Conservation (phyloP, 2,797 vertebrate species). For the Fistularia commersonii region DNA sequence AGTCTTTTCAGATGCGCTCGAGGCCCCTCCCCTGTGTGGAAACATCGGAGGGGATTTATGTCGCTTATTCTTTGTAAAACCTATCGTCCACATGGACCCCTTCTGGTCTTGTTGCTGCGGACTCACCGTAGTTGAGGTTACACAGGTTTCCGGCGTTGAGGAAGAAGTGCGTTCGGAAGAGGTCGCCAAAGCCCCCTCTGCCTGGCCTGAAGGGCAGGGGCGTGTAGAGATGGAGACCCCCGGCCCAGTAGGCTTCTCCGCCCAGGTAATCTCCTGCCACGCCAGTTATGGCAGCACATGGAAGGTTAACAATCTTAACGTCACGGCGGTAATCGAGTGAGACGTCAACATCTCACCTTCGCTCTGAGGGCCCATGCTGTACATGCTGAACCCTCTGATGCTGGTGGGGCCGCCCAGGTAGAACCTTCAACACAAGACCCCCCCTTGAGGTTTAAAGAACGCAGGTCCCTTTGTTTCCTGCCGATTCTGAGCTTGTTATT, state of each 20-base stretch:
- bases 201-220: slow-evolving; percentile 94
- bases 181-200: slow-evolving; percentile 89
- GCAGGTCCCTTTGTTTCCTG: neutral
- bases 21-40: slow-evolving; percentile 87
- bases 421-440: slow-evolving; percentile 75
- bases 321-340: neutral
- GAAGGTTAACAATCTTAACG: slow-evolving; percentile 14
- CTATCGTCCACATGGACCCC: neutral
- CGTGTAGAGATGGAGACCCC: slow-evolving; percentile 91
- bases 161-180: slow-evolving; percentile 96
- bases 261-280: slow-evolving; percentile 91
- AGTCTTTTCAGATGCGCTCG: slow-evolving; percentile 85
- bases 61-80: neutral
- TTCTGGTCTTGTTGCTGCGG: neutral
- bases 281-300: slow-evolving; percentile 40
- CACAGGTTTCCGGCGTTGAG: slow-evolving; percentile 97
- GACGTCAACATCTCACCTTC: slow-evolving; percentile 79
- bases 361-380: slow-evolving; percentile 96
- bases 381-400: slow-evolving; percentile 97
- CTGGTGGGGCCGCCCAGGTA: slow-evolving; percentile 97
- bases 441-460: too few relatives aligned
- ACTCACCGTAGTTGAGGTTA: slow-evolving; percentile 93
- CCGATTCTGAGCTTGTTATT: too few relatives aligned
- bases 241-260: slow-evolving; percentile 94
- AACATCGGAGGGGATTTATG: neutral